phyloP scores from a whole-genome alignment of 2,797 vertebrate species.

The Sphenodon punctatus region DNA sequence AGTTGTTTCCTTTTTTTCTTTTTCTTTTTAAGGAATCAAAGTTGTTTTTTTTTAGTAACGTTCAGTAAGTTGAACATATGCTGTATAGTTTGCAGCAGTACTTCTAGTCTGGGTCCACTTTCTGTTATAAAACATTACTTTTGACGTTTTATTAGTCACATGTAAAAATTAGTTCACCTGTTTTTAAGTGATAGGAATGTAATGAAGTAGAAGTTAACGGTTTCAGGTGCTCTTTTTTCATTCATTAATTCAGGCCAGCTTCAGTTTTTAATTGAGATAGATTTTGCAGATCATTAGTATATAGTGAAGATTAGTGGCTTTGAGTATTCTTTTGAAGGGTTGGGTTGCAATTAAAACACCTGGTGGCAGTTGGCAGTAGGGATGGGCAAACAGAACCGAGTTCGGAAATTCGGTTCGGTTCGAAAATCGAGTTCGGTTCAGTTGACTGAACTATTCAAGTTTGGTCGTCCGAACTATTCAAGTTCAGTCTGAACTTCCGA shows the following conservation, averaged over 20 bases:
- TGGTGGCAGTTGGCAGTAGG: neutral
- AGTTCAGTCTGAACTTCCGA: too few relatives aligned
- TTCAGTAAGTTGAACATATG: neutral
- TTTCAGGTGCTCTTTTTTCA: slow-evolving; percentile 9
- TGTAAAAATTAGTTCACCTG: neutral
- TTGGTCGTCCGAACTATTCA: too few relatives aligned
- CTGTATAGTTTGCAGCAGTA: neutral
- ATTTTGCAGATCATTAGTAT: neutral
- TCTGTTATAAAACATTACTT: neutral
- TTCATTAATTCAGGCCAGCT: neutral
- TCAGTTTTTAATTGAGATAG: neutral
- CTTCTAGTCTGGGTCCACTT: neutral
- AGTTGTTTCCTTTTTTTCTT: neutral
- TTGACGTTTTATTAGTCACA: slow-evolving; percentile 18
- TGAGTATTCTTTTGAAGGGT: neutral
- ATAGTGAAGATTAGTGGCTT: neutral
- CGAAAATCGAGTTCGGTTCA: too few relatives aligned
- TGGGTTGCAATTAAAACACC: neutral
- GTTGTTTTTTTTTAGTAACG: neutral
- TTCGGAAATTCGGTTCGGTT: too few relatives aligned
- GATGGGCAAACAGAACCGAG: too few relatives aligned
- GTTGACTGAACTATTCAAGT: too few relatives aligned
- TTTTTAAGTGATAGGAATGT: slow-evolving; percentile 25
- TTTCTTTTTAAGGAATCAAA: neutral
- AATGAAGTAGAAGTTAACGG: neutral